Base-by-base conservation (phyloP, 2,888 invertebrate genomes). In the Cryptophagus acutangulus region DNA sequence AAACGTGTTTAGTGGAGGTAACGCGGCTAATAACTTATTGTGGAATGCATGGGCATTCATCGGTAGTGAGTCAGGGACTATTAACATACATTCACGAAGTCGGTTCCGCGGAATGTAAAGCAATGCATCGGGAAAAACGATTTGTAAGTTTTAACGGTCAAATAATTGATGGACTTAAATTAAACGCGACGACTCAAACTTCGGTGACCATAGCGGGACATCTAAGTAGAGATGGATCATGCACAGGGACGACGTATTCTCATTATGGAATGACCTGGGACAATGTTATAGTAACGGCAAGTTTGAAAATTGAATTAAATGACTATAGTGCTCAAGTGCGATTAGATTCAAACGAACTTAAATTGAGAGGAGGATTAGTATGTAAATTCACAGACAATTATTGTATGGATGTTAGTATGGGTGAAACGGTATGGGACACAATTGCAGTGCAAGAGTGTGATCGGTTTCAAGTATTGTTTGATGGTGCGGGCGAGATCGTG, bases 1-100 rank as follows among this genome's bases (percentile, higher is more conserved):
- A n/a, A n/a, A n/a, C n/a, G n/a, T n/a, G n/a, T n/a, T n/a, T n/a
- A n/a, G n/a, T n/a, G n/a, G n/a, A n/a, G n/a, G n/a, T n/a, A n/a
- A n/a, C n/a, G n/a, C n/a, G n/a, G 9, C 2, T 43, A 1, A 40
- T 45, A 2, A 25, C 17, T 3, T 31, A 46, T 29, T 46, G 43
- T 20, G 40, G 42, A 9, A 46, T 43, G 43, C 42, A 48, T 24
- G 43, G 45, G 14, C 45, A 45, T 17, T 37, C 13, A n/a, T 46
- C 46, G 3, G 28, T 43, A 3, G 48, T 46, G 12, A 17, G 37
- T 2, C 46, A 46, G n/a, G n/a, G n/a, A n/a, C n/a, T n/a, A n/a
- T n/a, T n/a, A n/a, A n/a, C n/a, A n/a, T n/a, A n/a, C n/a, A n/a
- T n/a, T n/a, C n/a, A n/a, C n/a, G n/a, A n/a, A n/a, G n/a, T n/a